These are phyloP conservation scores for Mesochorus sp. DNA, from an alignment of 2,888 invertebrate species.

Conservation along the genomic window DNA sequence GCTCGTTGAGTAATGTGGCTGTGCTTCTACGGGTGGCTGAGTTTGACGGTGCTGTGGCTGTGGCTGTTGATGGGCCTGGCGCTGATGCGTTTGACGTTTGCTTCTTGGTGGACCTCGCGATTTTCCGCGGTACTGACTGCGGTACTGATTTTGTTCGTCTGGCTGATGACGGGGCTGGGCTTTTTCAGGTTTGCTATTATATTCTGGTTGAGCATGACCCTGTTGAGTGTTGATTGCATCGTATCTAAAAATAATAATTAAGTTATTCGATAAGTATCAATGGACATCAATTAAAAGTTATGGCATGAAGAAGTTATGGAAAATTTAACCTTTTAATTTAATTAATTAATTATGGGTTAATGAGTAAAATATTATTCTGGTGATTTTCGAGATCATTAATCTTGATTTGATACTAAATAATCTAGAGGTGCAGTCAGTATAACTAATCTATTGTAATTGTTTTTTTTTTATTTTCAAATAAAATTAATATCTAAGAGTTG, in stretches of 20 bases:
- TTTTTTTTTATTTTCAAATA: too few relatives aligned
- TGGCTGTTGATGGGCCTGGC: slow-evolving; percentile 59
- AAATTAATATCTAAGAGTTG: too few relatives aligned
- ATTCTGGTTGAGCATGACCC: slow-evolving; percentile 67
- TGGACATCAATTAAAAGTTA: too few relatives aligned
- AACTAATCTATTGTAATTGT: too few relatives aligned
- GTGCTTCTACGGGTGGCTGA: slow-evolving; percentile 60
- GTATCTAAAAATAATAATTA: slow-evolving; percentile 66
- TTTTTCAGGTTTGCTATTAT: slow-evolving; percentile 64
- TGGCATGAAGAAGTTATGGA: too few relatives aligned
- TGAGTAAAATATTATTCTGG: too few relatives aligned
- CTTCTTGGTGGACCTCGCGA: slow-evolving; percentile 67
- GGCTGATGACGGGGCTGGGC: slow-evolving; percentile 60
- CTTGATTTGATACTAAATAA: too few relatives aligned
- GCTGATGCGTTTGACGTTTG: slow-evolving; percentile 69
- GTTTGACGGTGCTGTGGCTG: slow-evolving; percentile 51
- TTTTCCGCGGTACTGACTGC: slow-evolving; percentile 69
- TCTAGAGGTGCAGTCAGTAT: too few relatives aligned
- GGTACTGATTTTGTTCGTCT: slow-evolving; percentile 65
- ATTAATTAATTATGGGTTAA: too few relatives aligned
- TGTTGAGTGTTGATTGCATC: slow-evolving; percentile 64
- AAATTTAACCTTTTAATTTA: too few relatives aligned
- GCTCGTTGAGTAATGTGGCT: slow-evolving; percentile 61
- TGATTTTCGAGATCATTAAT: too few relatives aligned
- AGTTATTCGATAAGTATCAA: neutral